These are phyloP conservation scores for Monodelphis domestica DNA, from an alignment of 2,797 vertebrate species.

Conservation along the genomic window DNA sequence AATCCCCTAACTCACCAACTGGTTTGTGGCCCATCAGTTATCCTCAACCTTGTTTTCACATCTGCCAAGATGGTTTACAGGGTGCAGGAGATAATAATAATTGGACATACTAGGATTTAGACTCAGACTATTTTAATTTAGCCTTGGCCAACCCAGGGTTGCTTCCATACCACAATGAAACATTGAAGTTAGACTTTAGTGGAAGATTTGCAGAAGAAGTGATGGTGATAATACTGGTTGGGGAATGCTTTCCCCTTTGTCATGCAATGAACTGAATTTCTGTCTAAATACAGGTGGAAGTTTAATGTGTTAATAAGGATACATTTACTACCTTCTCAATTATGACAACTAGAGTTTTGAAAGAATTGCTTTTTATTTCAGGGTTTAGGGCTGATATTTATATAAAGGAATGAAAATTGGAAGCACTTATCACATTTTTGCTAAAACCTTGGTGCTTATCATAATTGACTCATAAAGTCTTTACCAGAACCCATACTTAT, in stretches of 20 bases:
- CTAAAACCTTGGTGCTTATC: neutral
- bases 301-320: neutral
- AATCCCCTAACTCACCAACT: no score
- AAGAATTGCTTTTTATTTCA: neutral
- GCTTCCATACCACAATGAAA: neutral
- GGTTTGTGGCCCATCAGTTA: no score
- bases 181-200: neutral
- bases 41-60: no score
- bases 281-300: neutral
- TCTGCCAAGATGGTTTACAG: no score
- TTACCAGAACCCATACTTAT: conserved; percentile 7
- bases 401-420: conserved; percentile 30
- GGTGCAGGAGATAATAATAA: neutral
- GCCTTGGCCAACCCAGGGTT: neutral
- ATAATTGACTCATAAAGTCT: neutral
- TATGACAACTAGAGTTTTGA: neutral
- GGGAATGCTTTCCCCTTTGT: neutral
- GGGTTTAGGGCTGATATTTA: neutral
- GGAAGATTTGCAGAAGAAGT: neutral
- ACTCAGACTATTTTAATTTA: neutral
- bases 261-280: neutral
- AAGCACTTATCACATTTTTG: conserved; percentile 26
- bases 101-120: neutral
- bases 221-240: neutral
- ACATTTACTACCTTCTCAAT: neutral